Percentiles rank a stretch among this genome's conserved stretches.
These are phyloP conservation scores for Drosophila parthenogenetica DNA, from an alignment of 2,888 invertebrate species.

Conservation along the genomic window DNA sequence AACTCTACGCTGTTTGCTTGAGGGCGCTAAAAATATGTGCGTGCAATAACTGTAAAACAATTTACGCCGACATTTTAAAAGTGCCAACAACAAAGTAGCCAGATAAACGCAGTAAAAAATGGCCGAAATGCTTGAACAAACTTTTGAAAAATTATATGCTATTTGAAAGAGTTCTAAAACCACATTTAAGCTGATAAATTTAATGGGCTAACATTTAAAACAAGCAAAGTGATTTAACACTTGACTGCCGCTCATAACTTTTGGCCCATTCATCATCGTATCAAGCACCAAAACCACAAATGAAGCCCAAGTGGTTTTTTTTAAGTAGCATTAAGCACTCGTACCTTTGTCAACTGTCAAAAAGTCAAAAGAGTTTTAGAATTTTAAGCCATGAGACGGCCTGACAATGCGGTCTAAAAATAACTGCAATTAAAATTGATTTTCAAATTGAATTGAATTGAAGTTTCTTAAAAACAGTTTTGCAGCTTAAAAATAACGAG, in stretches of 20 bases:
- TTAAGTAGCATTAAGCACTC: background rate
- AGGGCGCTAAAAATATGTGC: constrained; percentile 1
- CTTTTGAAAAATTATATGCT: constrained; percentile 25
- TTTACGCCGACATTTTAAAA: constrained; percentile 22
- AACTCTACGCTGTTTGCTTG: too few species aligned
- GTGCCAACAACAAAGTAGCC: constrained; percentile 6
- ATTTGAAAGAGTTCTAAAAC: background rate
- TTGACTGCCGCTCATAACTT: constrained; percentile 11
- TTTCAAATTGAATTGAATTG: constrained; percentile 19
- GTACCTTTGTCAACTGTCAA: constrained; percentile 34
- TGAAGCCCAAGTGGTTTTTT: constrained; percentile 4
- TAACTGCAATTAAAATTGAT: constrained; percentile 33
- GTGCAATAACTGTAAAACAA: constrained; percentile 28
- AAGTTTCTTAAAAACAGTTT: constrained; percentile 15
- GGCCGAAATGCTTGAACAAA: background rate
- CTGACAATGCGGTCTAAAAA: constrained; percentile 22
- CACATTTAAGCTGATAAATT: constrained; percentile 6
- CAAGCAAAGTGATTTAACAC: constrained; percentile 24
- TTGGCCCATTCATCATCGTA: constrained; percentile 19
- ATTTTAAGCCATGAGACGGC: background rate
- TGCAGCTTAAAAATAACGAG: background rate
- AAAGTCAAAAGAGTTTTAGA: constrained; percentile 7
- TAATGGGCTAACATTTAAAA: constrained; percentile 15
- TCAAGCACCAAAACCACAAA: background rate
- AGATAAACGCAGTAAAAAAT: background rate